phyloP scores from a whole-genome alignment of 2,113 vertebrate species.

The Limanda limanda region DNA sequence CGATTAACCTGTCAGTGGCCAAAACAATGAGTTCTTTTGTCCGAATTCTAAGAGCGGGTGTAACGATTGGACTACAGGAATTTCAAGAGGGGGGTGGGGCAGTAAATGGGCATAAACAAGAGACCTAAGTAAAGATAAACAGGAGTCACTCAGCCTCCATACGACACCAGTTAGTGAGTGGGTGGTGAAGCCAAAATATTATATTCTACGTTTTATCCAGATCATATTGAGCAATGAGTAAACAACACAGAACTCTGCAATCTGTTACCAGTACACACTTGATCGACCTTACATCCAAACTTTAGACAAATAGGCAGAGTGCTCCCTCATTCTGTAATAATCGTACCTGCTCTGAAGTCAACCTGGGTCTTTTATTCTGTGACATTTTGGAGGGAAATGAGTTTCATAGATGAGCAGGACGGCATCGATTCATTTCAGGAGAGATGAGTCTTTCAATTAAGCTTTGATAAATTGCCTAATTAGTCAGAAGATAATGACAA shows the following conservation, averaged over 20 bases:
- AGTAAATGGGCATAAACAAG: not conserved
- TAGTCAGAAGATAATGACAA: no score
- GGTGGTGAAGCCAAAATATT: not conserved
- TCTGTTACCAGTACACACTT: not conserved
- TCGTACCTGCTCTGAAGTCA: constrained; percentile 4
- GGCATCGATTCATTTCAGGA: constrained; percentile 10
- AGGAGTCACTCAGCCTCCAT: not conserved
- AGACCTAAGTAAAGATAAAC: not conserved
- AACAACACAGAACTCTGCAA: not conserved
- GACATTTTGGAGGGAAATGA: constrained; percentile 20
- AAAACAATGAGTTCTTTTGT: no score
- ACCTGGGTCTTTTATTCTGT: constrained; percentile 6
- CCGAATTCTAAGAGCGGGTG: no score
- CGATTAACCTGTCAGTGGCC: no score
- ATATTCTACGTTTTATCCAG: not conserved
- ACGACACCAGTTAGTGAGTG: not conserved
- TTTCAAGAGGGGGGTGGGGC: no score
- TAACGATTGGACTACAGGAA: not conserved
- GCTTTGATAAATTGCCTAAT: constrained; percentile 7
- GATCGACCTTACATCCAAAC: not conserved
- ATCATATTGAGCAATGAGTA: not conserved
- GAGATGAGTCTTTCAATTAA: constrained; percentile 5
- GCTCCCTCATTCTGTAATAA: not conserved
- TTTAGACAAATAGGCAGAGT: not conserved
- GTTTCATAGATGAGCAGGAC: constrained; percentile 2